Base-by-base conservation (phyloP, 2,797 vertebrate genomes). In the Ctenopoma multispine region DNA sequence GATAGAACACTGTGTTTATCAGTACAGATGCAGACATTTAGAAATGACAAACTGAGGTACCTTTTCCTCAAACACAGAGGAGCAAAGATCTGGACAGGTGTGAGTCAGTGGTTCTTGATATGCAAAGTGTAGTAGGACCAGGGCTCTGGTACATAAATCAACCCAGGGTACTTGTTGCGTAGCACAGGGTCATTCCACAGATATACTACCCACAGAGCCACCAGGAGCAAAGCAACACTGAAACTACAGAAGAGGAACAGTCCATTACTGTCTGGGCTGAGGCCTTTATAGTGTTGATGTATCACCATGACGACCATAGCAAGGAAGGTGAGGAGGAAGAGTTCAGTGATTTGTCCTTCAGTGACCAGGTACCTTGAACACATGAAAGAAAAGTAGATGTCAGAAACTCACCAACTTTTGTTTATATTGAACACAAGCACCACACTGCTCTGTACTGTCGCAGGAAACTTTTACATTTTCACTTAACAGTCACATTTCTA, bases 71-170 rank as follows among this genome's bases (percentile, higher is more conserved):
- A 60, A 54, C 34, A 41, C n/a, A 63, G 1, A 36, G 4, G 40
- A 4, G 4, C 9, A 11, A 71, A 55, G 38, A 82, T 63, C 55
- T 67, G 44, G 10, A 41, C 21, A 15, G 15, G 17, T 58, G 0
- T 7, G 2, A 6, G 3, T 90, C 79, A 91, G 57, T 85, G 83
- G 48, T 81, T 61, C 81, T 86, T 93, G 51, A 97, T 31, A 17
- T 98, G 95, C 69, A 99, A 89, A 0, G 95, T 97, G 88, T 99
- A 99, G 83, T 95, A 98, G 0, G 98, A 96, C 97, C 97, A 99
- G 0, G 98, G 98, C 63, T 99, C 98, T 0, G 98, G 98, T 27
- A 99, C 95, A 1, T 99, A 99, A 27, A 99, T 93, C 53, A 98
- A 88, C 0, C 97, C 96, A 0, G 97, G 97, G 84, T 99, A 99